These are phyloP conservation scores for Aleiodes testaceus DNA, from an alignment of 2,888 invertebrate species.

Conservation along the genomic window DNA sequence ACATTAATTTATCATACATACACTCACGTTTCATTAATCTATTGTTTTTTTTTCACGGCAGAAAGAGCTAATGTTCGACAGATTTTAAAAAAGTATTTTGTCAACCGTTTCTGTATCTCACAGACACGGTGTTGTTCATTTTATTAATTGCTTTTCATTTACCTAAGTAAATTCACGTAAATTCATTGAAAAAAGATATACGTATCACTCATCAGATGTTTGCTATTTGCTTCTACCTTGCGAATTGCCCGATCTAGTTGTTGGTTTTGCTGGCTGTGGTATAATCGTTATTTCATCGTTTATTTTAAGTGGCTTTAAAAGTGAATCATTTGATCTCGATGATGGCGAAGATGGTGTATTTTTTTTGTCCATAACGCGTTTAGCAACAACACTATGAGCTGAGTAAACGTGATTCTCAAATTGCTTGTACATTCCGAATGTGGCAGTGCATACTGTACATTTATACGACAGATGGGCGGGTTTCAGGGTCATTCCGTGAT, in stretches of 20 bases:
- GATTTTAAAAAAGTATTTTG: constrained; percentile 35
- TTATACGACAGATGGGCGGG: constrained; percentile 96
- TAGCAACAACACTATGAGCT: constrained; percentile 92
- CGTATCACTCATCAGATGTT: constrained; percentile 66
- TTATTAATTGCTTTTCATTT: constrained; percentile 23
- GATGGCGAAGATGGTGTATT: constrained; percentile 74
- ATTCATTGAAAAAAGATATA: constrained; percentile 64
- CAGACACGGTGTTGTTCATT: background rate
- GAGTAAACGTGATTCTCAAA: constrained; percentile 96
- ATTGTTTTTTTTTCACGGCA: constrained; percentile 2
- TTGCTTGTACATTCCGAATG: constrained; percentile 95
- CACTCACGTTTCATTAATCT: background rate
- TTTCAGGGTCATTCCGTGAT: constrained; percentile 92
- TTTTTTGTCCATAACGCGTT: constrained; percentile 88
- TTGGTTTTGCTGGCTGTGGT: constrained; percentile 82
- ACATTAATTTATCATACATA: constrained; percentile 40
- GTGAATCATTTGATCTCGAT: constrained; percentile 76
- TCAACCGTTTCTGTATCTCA: constrained; percentile 21
- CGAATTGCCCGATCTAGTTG: constrained; percentile 64
- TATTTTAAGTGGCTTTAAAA: constrained; percentile 87
- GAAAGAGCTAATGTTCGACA: background rate
- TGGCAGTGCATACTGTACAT: constrained; percentile 95
- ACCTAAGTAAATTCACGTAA: constrained; percentile 17
- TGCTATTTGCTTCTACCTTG: constrained; percentile 71
- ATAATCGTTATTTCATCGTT: constrained; percentile 93